Conservation (phyloP, 2,797 vertebrate species). For the Gorsachius magnificus region DNA sequence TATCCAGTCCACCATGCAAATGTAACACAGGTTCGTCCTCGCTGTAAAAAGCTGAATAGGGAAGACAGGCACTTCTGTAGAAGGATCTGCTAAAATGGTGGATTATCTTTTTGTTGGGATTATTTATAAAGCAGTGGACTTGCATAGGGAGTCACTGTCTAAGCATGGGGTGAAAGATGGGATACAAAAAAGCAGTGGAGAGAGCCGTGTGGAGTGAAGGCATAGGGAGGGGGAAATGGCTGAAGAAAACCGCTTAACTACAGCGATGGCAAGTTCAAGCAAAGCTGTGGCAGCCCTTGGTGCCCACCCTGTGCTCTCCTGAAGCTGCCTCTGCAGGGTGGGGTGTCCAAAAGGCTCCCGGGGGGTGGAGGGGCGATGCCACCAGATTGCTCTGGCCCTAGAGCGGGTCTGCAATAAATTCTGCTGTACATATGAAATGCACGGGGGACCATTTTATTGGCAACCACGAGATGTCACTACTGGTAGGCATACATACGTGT, state of each 20-base stretch:
- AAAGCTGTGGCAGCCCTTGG: background rate
- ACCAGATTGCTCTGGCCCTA: accelerated
- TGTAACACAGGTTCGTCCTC: accelerated
- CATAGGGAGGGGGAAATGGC: background rate
- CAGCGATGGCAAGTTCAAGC: accelerated
- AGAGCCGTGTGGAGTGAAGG: background rate
- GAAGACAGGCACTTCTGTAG: background rate
- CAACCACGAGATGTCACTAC: background rate
- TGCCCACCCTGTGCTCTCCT: background rate
- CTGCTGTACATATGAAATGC: too few relatives aligned
- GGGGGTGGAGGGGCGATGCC: too few relatives aligned
- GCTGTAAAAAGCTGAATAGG: too few relatives aligned
- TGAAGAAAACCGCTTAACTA: accelerated
- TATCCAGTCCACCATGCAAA: background rate
- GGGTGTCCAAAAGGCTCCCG: background rate
- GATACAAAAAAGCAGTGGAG: background rate
- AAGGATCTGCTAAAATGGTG: background rate
- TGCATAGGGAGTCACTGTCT: background rate
- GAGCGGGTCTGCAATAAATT: too few relatives aligned
- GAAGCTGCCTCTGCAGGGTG: background rate
- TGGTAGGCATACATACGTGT: accelerated
- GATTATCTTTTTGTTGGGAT: background rate
- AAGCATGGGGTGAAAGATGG: background rate
- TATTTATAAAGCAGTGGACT: background rate
- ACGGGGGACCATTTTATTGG: accelerated